A percentile compares a stretch with the other conserved stretches of the same genome.
Evolutionary conservation across 2,888 invertebrate species (phyloP).

Genomic region (Odontocolon sp.): DNA sequence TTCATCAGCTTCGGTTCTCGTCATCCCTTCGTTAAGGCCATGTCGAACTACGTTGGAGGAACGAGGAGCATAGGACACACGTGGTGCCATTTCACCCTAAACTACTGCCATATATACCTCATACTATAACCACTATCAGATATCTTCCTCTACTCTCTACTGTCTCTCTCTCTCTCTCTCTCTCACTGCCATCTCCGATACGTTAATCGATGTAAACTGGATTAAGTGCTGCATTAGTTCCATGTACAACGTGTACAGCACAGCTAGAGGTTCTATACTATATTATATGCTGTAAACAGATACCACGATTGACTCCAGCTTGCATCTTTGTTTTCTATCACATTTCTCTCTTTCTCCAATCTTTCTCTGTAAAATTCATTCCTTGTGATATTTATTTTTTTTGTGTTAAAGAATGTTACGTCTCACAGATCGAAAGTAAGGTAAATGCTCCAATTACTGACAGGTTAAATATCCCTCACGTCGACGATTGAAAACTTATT

Average conservation of each 20-base stretch:
- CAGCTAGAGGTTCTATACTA: conserved; percentile 10
- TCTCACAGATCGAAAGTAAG: no score
- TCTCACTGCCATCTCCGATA: conserved; percentile 30
- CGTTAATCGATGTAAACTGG: conserved; percentile 68
- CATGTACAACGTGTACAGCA: neutral
- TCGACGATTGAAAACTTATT: no score
- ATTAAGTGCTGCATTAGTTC: conserved; percentile 66
- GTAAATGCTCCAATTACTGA: no score
- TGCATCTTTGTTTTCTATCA: no score
- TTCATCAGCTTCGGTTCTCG: neutral
- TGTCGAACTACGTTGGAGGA: neutral
- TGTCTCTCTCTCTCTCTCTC: neutral
- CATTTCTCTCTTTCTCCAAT: no score
- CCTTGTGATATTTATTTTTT: no score
- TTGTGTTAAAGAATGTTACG: no score
- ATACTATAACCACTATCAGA: conserved; percentile 34
- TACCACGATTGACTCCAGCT: neutral
- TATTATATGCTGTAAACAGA: neutral
- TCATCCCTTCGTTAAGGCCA: conserved; percentile 6
- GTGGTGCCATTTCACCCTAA: neutral
- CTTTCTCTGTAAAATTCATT: no score
- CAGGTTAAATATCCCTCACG: no score
- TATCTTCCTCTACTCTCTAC: neutral
- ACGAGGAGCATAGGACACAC: neutral
- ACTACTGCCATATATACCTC: conserved; percentile 7